These are phyloP conservation scores for Drosophila koepferae DNA, from an alignment of 2,888 invertebrate genomes.

Conservation along the genomic window DNA sequence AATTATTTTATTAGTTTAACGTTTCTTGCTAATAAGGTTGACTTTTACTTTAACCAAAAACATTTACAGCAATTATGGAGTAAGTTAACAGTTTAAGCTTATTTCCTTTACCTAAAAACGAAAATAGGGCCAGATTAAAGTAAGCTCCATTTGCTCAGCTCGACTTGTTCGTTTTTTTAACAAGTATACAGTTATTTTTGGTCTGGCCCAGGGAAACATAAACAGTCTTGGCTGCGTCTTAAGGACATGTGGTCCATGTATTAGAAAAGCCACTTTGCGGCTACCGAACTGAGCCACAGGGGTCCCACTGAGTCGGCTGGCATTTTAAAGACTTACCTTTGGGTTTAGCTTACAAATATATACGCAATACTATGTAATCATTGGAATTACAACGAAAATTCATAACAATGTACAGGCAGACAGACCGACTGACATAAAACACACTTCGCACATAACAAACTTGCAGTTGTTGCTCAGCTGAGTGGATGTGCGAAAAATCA, in stretches of 20 bases:
- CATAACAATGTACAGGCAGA: constrained; percentile 55
- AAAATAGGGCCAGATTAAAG: background rate
- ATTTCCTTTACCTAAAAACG: background rate
- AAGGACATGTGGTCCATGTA: constrained; percentile 22
- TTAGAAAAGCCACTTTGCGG: constrained; percentile 56
- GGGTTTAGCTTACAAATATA: constrained; percentile 45
- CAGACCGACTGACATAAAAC: constrained; percentile 19
- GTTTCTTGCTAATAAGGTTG: background rate
- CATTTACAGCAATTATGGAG: background rate
- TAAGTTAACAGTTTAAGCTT: background rate
- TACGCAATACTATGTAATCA: constrained; percentile 51
- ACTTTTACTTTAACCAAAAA: background rate
- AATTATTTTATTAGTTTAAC: constrained; percentile 7
- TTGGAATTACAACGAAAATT: constrained; percentile 56
- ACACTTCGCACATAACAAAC: constrained; percentile 34
- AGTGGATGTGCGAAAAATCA: constrained; percentile 49
- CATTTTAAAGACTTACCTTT: constrained; percentile 50
- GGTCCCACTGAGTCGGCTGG: constrained; percentile 31
- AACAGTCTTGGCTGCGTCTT: constrained; percentile 14
- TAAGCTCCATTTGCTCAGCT: background rate
- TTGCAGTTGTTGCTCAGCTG: constrained; percentile 13
- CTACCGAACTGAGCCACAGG: constrained; percentile 28
- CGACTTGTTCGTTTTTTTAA: background rate
- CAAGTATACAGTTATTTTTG: constrained; percentile 1
- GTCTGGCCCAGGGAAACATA: background rate